Evolutionary conservation across 2,888 invertebrate genomes (phyloP), one percentile per base, ranked within the genome.

Genomic region (Sceliomorpha sp.): DNA sequence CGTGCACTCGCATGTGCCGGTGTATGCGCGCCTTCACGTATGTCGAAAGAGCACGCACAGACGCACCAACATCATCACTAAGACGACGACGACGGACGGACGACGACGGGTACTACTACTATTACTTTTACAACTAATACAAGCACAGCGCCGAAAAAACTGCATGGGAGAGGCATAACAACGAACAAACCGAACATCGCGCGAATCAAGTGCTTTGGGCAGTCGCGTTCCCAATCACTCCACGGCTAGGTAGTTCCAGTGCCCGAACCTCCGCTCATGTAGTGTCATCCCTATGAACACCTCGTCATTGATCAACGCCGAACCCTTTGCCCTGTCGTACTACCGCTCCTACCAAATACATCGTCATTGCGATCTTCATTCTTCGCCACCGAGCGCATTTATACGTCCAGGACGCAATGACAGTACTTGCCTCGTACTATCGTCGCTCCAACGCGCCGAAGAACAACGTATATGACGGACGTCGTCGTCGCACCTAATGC

Each of bases 181-280:
- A 79, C 80, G 81, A 82, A 77, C 82, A 80, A 84, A 81, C 83
- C 85, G 85, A 85, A 85, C 66, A 59, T 85, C 86, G 86, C 86
- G 86, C 84, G 85, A 86, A 86, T 86, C 86, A 87, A 87, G 86
- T 87, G 87, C 86, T 87, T 87, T 87, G 88, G 86, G 87, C 88
- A 88, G 88, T 88, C 87, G 87, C 87, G 87, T 86, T 88, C 87
- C 88, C 88, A 88, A 88, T 88, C 88, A 88, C 86, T 87, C 87
- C 87, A 87, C 87, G 88, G 87, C 87, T 87, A 88, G 87, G 87
- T 88, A 87, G 87, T 88, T 86, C 86, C 86, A 87, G 87, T 86
- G 87, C 85, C 81, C 82, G 73, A 76, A 80, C 59, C 67, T 72
- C 74, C 63, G 62, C 70, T 58, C 55, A 48, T 72, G 70, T 75